Evolutionary conservation across 1,140 invertebrate species (phyloP), one percentile per base, ranked within the genome.

Genomic region (Lasaia peninsularis): DNA sequence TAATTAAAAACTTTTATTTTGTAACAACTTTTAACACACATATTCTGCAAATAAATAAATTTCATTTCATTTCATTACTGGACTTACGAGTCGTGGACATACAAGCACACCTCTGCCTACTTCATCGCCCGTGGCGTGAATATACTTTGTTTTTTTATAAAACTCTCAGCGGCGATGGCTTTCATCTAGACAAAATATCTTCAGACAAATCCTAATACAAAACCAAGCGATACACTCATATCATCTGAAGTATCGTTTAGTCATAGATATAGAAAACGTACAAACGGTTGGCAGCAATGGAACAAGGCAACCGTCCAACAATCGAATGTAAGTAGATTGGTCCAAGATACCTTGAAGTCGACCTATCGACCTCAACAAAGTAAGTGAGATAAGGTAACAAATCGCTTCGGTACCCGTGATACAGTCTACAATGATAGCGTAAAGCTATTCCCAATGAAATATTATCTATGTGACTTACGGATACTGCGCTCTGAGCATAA

Each of bases 361-460:
- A 87, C 80, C 84, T 86, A 78, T 78, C 80, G 75, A 82, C 80
- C 80, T 80, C 64, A 71, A 83, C 73, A 75, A 84, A 44, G 37
- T 44, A 82, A 72, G 78, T 75, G 56, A 88, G 82, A 86, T 88
- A 88, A 83, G 61, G 66, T 75, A 77, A 88, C 85, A 84, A 86
- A 84, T 84, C 76, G 82, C 67, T 72, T 69, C 68, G 63, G 72
- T 72, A 73, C 73, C 73, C 71, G 63, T 63, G 76, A 86, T 85
- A 82, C 71, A 69, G 56, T 48, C 56, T 52, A 52, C 37, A 54
- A 24, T 24, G 70, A 71, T 70, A 69, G 71, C 73, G 74, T 69
- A 73, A 80, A 80, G 57, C 63, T 52, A 53, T 55, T 31, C 68
- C 73, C 78, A 67, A 65, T 80, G 83, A 82, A 84, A 82, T 82